These are phyloP conservation scores for Athalia rosae DNA, from an alignment of 2,888 invertebrate species.

Conservation along the genomic window DNA sequence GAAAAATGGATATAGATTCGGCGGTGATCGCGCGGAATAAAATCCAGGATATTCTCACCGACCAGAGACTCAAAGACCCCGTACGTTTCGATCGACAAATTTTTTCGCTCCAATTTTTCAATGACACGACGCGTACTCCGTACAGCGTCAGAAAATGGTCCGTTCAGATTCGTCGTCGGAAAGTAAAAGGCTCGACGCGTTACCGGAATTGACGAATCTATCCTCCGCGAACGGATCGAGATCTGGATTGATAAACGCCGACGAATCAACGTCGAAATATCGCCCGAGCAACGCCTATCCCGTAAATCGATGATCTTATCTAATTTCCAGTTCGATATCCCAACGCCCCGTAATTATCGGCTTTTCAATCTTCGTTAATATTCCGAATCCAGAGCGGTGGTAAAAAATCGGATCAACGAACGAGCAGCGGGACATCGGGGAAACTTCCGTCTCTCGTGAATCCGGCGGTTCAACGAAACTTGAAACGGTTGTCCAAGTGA, in stretches of 20 bases:
- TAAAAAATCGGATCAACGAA: neutral
- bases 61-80: conserved; percentile 5
- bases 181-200: too few species aligned
- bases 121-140: neutral
- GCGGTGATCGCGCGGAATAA: conserved; percentile 53
- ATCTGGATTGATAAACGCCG: conserved; percentile 1
- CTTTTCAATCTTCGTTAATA: too few species aligned
- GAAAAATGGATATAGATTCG: conserved; percentile 50
- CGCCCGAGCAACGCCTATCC: neutral
- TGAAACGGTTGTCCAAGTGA: neutral
- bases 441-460: neutral
- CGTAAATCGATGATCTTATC: neutral
- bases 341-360: too few species aligned
- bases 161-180: too few species aligned
- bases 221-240: neutral
- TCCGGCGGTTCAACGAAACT: neutral
- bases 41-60: conserved; percentile 55
- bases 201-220: too few species aligned
- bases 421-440: neutral
- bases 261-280: neutral
- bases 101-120: neutral
- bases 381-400: too few species aligned
- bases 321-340: neutral
- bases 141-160: too few species aligned
- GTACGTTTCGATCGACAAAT: neutral